A percentile compares a stretch with the other conserved stretches of the same genome.
These are phyloP conservation scores for Pseudorasbora parva DNA, from an alignment of 2,113 vertebrate species.

Conservation along the genomic window DNA sequence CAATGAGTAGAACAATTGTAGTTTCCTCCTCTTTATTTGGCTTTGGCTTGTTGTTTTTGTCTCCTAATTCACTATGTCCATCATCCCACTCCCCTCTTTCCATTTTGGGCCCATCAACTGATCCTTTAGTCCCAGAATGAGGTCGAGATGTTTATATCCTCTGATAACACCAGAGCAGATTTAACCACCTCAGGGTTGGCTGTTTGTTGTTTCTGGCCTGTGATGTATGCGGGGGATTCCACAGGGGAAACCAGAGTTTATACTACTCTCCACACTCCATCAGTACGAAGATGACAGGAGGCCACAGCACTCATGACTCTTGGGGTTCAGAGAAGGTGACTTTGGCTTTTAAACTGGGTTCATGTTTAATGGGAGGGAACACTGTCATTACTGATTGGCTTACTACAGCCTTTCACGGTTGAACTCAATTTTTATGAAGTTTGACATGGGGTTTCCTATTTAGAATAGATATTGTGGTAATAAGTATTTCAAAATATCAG, in stretches of 20 bases:
- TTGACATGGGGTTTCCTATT: background rate
- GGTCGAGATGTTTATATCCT: constrained; percentile 28
- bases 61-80: background rate
- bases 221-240: constrained; percentile 30
- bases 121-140: background rate
- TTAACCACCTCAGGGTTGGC: constrained; percentile 28
- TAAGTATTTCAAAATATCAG: background rate
- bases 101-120: constrained; percentile 2
- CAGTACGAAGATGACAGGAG: background rate
- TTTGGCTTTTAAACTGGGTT: constrained; percentile 14
- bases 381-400: background rate
- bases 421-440: background rate
- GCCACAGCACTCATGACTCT: background rate
- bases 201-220: constrained; percentile 37
- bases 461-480: background rate
- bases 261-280: no score
- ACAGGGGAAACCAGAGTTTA: constrained; percentile 29
- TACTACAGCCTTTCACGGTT: background rate
- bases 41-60: constrained; percentile 29
- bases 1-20: constrained; percentile 5
- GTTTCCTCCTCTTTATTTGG: constrained; percentile 41
- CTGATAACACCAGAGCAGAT: constrained; percentile 28
- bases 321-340: background rate
- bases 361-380: constrained; percentile 1
- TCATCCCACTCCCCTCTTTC: constrained; percentile 4